A percentile compares a stretch with the other conserved stretches of the same genome.
These are phyloP conservation scores for Galemys pyrenaicus DNA, from an alignment of 2,113 vertebrate species.

Conservation along the genomic window DNA sequence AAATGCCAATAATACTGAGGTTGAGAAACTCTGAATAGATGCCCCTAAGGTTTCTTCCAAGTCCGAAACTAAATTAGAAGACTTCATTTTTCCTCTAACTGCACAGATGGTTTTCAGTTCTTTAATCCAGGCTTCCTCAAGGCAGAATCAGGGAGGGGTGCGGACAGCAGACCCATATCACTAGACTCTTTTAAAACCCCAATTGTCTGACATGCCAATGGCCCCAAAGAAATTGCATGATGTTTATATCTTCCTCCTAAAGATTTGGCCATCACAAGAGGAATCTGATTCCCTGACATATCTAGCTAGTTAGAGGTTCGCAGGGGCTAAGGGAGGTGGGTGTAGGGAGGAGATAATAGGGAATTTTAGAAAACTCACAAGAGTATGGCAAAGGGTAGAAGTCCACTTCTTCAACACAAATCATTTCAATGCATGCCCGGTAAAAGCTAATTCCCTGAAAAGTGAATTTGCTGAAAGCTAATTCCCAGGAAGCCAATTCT, in stretches of 20 bases:
- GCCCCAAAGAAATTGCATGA: not conserved
- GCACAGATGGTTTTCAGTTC: not conserved
- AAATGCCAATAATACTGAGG: not conserved
- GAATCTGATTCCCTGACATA: not conserved
- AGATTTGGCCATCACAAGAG: not conserved
- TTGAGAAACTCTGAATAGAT: not conserved
- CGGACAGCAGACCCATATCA: not conserved
- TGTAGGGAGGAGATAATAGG: not conserved
- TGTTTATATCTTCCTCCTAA: not conserved
- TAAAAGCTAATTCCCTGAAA: constrained; percentile 53
- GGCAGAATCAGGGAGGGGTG: not conserved
- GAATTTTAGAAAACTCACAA: not conserved
- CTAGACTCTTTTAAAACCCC: not conserved
- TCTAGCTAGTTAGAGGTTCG: not conserved
- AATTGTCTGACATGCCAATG: not conserved
- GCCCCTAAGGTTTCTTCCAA: not conserved
- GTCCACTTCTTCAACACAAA: not conserved
- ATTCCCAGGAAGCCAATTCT: constrained; percentile 30
- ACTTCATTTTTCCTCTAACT: not conserved
- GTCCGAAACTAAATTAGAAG: not conserved
- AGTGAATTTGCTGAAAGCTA: not conserved
- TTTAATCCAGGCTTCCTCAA: not conserved
- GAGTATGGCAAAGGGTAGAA: not conserved
- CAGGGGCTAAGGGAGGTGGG: not conserved
- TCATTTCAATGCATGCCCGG: not conserved